Base-by-base conservation (phyloP, 2,888 invertebrate species). In the Psococerastis gibbosa region DNA sequence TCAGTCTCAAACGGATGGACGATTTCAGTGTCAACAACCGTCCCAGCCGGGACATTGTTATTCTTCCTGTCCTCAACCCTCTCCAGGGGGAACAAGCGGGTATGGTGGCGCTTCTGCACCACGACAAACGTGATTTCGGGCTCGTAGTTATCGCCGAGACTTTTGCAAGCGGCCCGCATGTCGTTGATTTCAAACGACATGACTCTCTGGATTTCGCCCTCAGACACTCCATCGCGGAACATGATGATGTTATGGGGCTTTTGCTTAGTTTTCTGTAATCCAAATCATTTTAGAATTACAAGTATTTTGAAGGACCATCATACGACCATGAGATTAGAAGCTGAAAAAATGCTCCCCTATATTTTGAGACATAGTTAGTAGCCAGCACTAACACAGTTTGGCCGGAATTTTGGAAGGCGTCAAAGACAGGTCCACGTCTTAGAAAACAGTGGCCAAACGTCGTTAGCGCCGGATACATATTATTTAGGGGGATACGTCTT, bases 41-140 rank as follows among this genome's bases (percentile, higher is more conserved):
- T 89, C 0, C 91, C 91, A 0, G 91, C 83, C 3, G 76, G 75
- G 0, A 88, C 85, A 57, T 85, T 87, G 3, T 65, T 64, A 43
- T 52, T 53, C 35, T 44, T 51, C 9, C 8, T 8, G 5, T 38
- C 38, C 63, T 68, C 68, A 50, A 57, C 64, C 51, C 66, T 66
- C 59, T 50, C 66, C 43, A 22, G 48, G 0, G n/a, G 66, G 60
- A 50, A 66, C 60, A 52, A 66, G 57, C 95, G 71, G 0, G 92
- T 89, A 57, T 97, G 95, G 65, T 97, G 97, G 1, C 97, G 70
- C 61, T 98, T 97, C 60, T 97, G 94, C 0, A 97, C 95, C 6
- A 95, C 82, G 33, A 95, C 64, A 60, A 92, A 94, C 22, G 92
- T 80, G 18, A 97, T 74, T 42, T 75, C 71, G 0, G 94, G 88